Evolutionary conservation across 2,888 invertebrate species (phyloP), one percentile per base, ranked within the genome.

Genomic region (Halocaridina rubra): DNA sequence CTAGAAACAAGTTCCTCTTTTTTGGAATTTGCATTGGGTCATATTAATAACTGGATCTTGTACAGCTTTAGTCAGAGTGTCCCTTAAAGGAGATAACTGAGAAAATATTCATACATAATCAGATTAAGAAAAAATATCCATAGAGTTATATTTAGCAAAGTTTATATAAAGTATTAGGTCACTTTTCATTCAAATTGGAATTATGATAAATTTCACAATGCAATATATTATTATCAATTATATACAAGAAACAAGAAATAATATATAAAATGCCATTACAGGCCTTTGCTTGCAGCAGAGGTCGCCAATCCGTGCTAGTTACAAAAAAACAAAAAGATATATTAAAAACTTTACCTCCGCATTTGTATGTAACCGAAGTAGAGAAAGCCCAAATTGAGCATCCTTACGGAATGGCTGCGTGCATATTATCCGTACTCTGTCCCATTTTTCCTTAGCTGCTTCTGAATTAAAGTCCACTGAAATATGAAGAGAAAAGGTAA

Each of bases 331-430:
- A n/a, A n/a, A n/a, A n/a, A n/a, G n/a, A n/a, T n/a, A n/a, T n/a
- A n/a, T n/a, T n/a, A n/a, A n/a, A n/a, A n/a, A n/a, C n/a, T n/a
- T n/a, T 81, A 81, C 81, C 81, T 76, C 59, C 32, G 53, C 39
- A 53, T 57, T 76, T 10, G 81, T 64, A 32, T 81, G 76, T 27
- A 81, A 69, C 4, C 79, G 69, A 32, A 79, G 53, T n/a, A 79
- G 53, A 0, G 95, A 94, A 10, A 97, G 90, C 0, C 97, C 97
- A 91, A 94, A 97, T 91, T 95, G 93, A 80, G 94, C 93, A 89
- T 94, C 94, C 90, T 93, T 95, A 90, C 96, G 96, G 91, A 96
- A 97, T 0, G 96, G 96, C 91, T 97, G 97, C 3, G 94, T 93
- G 91, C 97, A 97, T 2, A 96, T 93, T 67, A 97, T 91, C 90